Evolutionary conservation across 1,140 invertebrate genomes (phyloP).

Genomic region (Brachionus rubens): DNA sequence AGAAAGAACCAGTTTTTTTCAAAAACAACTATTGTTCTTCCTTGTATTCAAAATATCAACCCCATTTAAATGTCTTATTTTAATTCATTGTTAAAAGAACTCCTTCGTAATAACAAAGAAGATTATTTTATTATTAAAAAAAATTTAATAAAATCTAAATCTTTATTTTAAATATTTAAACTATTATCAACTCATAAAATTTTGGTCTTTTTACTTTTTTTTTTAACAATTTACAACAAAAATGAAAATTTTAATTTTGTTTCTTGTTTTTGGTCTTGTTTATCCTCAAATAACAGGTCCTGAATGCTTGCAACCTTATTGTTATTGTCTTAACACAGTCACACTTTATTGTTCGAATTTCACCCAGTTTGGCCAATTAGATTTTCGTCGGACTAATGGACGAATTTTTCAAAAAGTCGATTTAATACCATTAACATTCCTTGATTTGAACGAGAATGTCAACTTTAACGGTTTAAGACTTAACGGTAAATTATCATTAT

Average conservation of each 20-base stretch:
- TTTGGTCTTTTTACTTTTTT: background rate
- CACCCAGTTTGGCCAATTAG: background rate
- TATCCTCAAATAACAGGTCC: background rate
- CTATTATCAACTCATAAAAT: slow-evolving; percentile 17
- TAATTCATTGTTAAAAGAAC: slow-evolving; percentile 10
- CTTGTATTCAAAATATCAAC: slow-evolving; percentile 8
- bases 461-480: slow-evolving; percentile 6
- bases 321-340: background rate
- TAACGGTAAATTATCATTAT: slow-evolving; percentile 8
- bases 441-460: slow-evolving; percentile 17
- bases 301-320: background rate
- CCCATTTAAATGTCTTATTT: slow-evolving; percentile 25
- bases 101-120: no score
- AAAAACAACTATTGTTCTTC: slow-evolving; percentile 28
- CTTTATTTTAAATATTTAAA: slow-evolving; percentile 20
- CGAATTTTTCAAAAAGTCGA: slow-evolving; percentile 23
- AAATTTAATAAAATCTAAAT: slow-evolving; percentile 23
- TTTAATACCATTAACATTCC: background rate
- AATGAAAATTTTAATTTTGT: background rate
- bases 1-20: no score
- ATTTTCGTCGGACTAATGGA: slow-evolving; percentile 8
- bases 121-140: no score
- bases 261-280: background rate
- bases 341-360: slow-evolving; percentile 12
- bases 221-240: background rate